These are phyloP conservation scores for Leucoraja ocellata DNA, from an alignment of 2,797 vertebrate genomes.

Conservation along the genomic window DNA sequence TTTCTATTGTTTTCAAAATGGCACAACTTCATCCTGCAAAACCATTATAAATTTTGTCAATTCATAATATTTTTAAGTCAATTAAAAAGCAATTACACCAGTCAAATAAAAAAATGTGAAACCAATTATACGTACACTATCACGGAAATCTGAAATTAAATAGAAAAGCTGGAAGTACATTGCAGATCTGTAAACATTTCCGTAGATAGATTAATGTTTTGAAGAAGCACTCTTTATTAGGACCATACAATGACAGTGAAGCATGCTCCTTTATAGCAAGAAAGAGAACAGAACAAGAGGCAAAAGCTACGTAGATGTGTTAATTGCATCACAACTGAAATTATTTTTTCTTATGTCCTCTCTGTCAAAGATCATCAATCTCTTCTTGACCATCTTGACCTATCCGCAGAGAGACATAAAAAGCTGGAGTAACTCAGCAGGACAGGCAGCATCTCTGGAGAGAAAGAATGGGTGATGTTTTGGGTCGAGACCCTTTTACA, in stretches of 20 bases:
- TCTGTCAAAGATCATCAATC: too few relatives aligned
- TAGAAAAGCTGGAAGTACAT: background rate
- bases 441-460: too few relatives aligned
- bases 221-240: background rate
- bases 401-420: too few relatives aligned
- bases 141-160: background rate
- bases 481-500: too few relatives aligned
- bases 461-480: too few relatives aligned
- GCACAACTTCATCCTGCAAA: background rate
- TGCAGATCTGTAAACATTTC: background rate
- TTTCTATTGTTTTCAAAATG: background rate
- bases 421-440: too few relatives aligned
- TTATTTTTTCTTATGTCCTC: too few relatives aligned
- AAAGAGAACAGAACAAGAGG: background rate
- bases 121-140: background rate
- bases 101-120: background rate
- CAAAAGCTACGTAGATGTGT: background rate
- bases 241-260: background rate
- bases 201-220: too few relatives aligned
- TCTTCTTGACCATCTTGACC: too few relatives aligned
- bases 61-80: slow-evolving; percentile 25
- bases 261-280: background rate
- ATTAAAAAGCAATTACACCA: slow-evolving; percentile 23
- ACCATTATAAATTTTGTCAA: background rate
- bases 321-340: background rate